phyloP scores from a whole-genome alignment of 2,113 vertebrate species.

The Origma solitaria region DNA sequence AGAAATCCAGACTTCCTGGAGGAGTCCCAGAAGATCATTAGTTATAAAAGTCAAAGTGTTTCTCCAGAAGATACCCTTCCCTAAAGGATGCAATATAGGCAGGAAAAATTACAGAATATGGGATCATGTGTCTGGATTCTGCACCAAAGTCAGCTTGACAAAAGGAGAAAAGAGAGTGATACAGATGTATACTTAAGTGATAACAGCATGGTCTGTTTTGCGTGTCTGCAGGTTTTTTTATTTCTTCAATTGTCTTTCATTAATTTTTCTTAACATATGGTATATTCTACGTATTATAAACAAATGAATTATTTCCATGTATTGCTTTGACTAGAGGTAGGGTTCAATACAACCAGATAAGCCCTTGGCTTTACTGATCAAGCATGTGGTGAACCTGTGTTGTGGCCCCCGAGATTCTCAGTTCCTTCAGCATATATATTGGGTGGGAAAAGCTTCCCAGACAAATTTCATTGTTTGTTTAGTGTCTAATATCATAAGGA shows the following conservation, averaged over 20 bases:
- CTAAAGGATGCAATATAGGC: not conserved
- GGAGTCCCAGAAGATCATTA: not conserved
- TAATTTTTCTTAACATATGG: not conserved
- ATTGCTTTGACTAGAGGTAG: not conserved
- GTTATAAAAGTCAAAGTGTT: not conserved
- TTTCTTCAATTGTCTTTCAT: not conserved
- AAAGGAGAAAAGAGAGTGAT: not conserved
- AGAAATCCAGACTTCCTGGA: not conserved
- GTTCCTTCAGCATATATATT: not conserved
- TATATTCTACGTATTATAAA: not conserved
- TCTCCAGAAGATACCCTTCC: not conserved
- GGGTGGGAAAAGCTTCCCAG: not conserved
- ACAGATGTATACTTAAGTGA: not conserved
- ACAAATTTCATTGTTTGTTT: not conserved
- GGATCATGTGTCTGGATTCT: not conserved
- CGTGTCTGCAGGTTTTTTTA: accelerated
- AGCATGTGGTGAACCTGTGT: not conserved
- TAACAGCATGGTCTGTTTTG: not conserved
- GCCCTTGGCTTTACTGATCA: not conserved
- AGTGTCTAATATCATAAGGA: not conserved
- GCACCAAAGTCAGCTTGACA: not conserved
- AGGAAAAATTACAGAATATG: not conserved
- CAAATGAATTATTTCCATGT: not conserved
- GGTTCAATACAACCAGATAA: not conserved
- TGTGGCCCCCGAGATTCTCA: not conserved